Evolutionary conservation across 2,113 vertebrate species (phyloP).

Genomic region (Rutilus rutilus): DNA sequence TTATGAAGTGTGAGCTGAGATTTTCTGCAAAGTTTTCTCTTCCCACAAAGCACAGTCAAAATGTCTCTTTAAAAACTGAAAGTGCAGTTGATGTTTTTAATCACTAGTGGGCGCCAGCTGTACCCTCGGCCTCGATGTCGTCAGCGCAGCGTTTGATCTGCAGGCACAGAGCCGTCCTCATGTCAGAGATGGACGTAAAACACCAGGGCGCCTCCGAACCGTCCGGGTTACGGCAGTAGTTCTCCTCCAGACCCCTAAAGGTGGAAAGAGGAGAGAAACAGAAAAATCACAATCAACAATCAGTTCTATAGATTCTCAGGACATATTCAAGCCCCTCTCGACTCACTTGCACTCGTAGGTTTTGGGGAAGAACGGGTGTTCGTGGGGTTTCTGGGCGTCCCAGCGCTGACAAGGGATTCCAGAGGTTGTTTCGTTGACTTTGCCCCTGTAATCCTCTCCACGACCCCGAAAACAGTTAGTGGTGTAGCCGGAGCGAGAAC

Average conservation of each 20-base stretch:
- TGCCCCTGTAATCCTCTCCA: constrained; percentile 89
- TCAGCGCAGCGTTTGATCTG: constrained; percentile 93
- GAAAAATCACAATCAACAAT: neutral
- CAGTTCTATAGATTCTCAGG: neutral
- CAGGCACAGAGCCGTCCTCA: constrained; percentile 89
- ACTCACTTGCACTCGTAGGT: constrained; percentile 94
- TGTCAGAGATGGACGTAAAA: constrained; percentile 80
- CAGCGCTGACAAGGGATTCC: constrained; percentile 93
- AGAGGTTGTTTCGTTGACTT: constrained; percentile 82
- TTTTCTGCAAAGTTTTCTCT: neutral
- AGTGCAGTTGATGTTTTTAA: neutral
- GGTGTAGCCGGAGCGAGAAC: constrained; percentile 73
- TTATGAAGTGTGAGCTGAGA: neutral
- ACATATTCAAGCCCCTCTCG: neutral
- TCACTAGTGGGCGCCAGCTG: constrained; percentile 20
- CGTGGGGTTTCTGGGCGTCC: constrained; percentile 87
- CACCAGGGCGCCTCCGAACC: constrained; percentile 97
- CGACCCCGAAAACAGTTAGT: constrained; percentile 86
- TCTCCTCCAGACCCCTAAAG: constrained; percentile 89
- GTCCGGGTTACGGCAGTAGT: constrained; percentile 95
- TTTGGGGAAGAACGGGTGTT: constrained; percentile 85
- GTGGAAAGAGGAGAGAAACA: neutral
- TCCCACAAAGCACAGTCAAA: neutral
- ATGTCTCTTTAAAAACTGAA: neutral
- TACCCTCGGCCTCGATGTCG: constrained; percentile 85